A percentile compares a stretch with the other conserved stretches of the same genome.
These are phyloP conservation scores for Camelus bactrianus DNA, from an alignment of 2,113 vertebrate species.

Conservation along the genomic window DNA sequence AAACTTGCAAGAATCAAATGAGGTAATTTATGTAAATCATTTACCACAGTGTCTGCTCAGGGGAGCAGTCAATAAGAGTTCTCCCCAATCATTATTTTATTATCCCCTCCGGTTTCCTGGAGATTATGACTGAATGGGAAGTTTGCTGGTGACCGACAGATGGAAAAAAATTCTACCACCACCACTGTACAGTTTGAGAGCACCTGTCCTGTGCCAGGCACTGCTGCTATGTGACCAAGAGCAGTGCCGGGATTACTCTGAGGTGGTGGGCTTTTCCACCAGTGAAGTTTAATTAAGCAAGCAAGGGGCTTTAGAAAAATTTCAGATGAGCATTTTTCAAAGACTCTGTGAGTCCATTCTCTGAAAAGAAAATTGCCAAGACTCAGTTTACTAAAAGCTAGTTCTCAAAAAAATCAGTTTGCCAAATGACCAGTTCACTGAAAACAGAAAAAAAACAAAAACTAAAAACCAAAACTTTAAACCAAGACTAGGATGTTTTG, in stretches of 20 bases:
- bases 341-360: not conserved
- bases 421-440: not conserved
- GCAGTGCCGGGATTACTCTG: not conserved
- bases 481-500: not conserved
- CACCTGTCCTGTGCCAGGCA: not conserved
- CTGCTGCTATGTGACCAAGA: not conserved
- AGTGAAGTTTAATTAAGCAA: not conserved
- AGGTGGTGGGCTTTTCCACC: not conserved
- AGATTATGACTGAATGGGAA: not conserved
- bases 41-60: not conserved
- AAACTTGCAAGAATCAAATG: constrained; percentile 1
- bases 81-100: not conserved
- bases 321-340: not conserved
- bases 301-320: not conserved
- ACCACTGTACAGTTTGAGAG: not conserved
- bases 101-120: not conserved
- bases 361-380: not conserved
- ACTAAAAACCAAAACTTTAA: not conserved
- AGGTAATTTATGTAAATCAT: not conserved
- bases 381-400: not conserved
- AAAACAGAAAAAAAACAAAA: not conserved
- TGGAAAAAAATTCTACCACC: not conserved
- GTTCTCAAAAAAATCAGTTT: constrained; percentile 19
- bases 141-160: not conserved
- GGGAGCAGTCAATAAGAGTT: not conserved